These are phyloP conservation scores for Dysidea cf. avara DNA, from an alignment of 37 sponge, comb jelly and placozoan genomes.

Conservation along the genomic window DNA sequence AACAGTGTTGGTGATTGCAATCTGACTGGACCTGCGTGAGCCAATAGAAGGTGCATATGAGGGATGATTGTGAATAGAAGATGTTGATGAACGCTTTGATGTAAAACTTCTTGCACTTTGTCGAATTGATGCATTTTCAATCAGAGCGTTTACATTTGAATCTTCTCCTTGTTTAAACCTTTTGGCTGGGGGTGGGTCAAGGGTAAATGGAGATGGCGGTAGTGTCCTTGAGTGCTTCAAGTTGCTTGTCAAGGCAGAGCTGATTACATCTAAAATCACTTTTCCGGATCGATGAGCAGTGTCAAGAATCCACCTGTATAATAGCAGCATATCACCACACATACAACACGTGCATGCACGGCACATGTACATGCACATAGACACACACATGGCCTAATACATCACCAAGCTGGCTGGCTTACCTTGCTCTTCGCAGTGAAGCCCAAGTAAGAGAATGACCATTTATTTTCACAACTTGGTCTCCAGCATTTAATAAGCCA, in stretches of 20 bases:
- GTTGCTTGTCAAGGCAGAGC: conserved; percentile 15
- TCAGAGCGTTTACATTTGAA: no score
- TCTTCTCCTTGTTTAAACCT: neutral
- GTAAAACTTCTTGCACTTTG: neutral
- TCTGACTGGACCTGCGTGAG: conserved; percentile 34
- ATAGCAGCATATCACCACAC: neutral
- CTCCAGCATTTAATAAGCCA: conserved; percentile 52
- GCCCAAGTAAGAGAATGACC: conserved; percentile 50
- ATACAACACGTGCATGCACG: neutral
- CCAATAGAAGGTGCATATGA: conserved; percentile 65
- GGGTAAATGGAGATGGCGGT: no score
- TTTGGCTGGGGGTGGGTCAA: conserved; percentile 1
- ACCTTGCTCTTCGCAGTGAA: conserved; percentile 78
- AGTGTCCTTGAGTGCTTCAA: conserved; percentile 31
- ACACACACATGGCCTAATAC: neutral
- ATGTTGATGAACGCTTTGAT: conserved; percentile 2
- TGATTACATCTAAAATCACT: conserved; percentile 34
- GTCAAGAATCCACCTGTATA: conserved; percentile 74
- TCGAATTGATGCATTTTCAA: neutral
- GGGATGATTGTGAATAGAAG: conserved; percentile 36
- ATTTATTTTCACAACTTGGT: conserved; percentile 68
- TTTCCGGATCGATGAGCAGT: conserved; percentile 59
- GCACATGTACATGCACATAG: neutral
- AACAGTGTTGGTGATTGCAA: conserved; percentile 44
- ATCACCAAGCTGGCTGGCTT: neutral